These are phyloP conservation scores for Platypus cylindrus DNA, from an alignment of 2,888 invertebrate species.

Conservation along the genomic window DNA sequence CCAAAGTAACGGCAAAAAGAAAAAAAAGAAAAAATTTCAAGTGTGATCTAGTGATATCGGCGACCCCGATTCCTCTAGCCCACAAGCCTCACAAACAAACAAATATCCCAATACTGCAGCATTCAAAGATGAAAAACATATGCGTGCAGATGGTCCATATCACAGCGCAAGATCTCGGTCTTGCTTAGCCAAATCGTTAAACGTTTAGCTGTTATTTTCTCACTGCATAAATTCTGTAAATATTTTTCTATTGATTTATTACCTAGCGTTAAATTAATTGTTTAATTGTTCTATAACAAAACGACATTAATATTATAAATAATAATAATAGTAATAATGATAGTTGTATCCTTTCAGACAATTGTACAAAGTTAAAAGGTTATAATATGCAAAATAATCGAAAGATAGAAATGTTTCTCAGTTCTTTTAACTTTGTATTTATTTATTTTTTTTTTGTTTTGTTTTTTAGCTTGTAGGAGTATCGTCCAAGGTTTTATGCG, in stretches of 20 bases:
- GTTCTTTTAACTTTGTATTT: no score
- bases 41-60: no score
- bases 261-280: conserved; percentile 11
- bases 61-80: no score
- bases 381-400: conserved; percentile 13
- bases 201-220: conserved; percentile 2
- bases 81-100: no score
- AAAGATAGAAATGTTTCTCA: conserved; percentile 1
- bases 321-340: no score
- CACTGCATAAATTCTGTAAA: conserved; percentile 7
- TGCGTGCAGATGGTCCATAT: not conserved
- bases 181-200: not conserved
- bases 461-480: no score
- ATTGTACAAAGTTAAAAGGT: conserved; percentile 13
- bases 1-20: no score
- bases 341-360: conserved; percentile 10
- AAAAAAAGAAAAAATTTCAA: no score
- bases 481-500: no score
- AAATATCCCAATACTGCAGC: not conserved
- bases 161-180: not conserved
- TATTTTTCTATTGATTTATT: conserved; percentile 12
- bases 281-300: conserved; percentile 12
- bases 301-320: conserved; percentile 13
- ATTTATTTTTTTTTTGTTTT: no score
- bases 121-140: not conserved